Base-by-base conservation (phyloP, 2,888 invertebrate species). In the Drosophila ezoana region DNA sequence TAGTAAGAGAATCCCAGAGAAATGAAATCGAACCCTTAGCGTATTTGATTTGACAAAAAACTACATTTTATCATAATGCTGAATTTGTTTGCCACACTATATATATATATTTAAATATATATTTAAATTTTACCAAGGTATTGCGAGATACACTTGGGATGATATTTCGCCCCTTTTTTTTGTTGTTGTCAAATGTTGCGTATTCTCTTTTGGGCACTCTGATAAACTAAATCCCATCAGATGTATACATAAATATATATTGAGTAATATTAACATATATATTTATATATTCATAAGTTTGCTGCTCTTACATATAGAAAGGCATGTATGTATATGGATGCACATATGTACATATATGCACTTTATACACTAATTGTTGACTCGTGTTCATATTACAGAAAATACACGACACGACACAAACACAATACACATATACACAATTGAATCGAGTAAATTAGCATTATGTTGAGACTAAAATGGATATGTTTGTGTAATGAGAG, bases 331-430 rank as follows among this genome's bases (percentile, higher is more conserved):
- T 54, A 58, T 66, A 68, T 48, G 48, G 49, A 40, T 49, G 41
- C 44, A 61, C 48, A 63, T 57, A 33, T 48, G 35, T 49, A 63
- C 35, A 33, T 62, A 16, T 43, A 41, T 65, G 65, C 41, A 20
- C 43, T 48, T 28, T 43, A 68, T 57, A 81, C 61, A 84, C 79
- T 58, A 70, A 79, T 87, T 82, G 82, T 85, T 82, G 87, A 87
- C 73, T 87, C 86, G 85, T 85, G 73, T 87, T 82, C 79, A 81
- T 76, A 67, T 61, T 53, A 66, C 73, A 68, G 61, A 52, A 67
- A 60, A 41, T 3, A 67, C 61, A 58, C 18, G 23, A 23, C 28
- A 28, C 28, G 8, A 77, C 18, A 44, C 37, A 74, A 23, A 64
- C 33, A 64, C 28, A 8, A 28, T 16, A 71, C 23, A 71, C 44